Percentiles rank a stretch among this genome's conserved stretches.
phyloP scores from a whole-genome alignment of 2,888 invertebrate species.

The Trichacis sp. region DNA sequence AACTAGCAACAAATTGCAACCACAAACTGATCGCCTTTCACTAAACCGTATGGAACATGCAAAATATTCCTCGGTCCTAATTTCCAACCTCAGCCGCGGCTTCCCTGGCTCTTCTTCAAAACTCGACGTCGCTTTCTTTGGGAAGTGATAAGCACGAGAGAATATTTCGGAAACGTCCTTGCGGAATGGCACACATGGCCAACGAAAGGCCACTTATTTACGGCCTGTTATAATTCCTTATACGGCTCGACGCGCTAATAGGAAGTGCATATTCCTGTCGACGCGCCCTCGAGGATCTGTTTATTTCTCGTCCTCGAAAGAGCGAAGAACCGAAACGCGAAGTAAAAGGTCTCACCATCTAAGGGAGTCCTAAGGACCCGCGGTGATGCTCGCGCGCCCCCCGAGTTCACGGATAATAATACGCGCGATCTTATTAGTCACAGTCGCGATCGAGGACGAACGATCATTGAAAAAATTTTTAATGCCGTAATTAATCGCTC shows the following conservation, averaged over 20 bases:
- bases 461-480: constrained; percentile 28
- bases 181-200: constrained; percentile 30
- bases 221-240: constrained; percentile 52
- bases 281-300: constrained; percentile 47
- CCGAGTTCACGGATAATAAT: constrained; percentile 36
- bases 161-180: constrained; percentile 58
- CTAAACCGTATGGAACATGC: no score
- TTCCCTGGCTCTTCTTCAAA: no score
- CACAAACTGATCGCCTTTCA: no score
- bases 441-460: constrained; percentile 38
- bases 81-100: no score
- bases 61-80: no score
- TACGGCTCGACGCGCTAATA: no score
- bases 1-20: no score
- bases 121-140: no score
- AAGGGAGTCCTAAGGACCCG: constrained; percentile 61
- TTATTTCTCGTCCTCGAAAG: constrained; percentile 55
- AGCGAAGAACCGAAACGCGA: constrained; percentile 47
- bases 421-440: constrained; percentile 38
- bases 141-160: no score
- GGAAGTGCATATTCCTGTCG: constrained; percentile 39
- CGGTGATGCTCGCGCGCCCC: constrained; percentile 54
- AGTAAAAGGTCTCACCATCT: constrained; percentile 60
- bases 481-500: constrained; percentile 39
- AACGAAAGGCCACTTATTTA: constrained; percentile 32